These are phyloP conservation scores for Mus minutoides DNA, from an alignment of 2,797 vertebrate species.

Conservation along the genomic window DNA sequence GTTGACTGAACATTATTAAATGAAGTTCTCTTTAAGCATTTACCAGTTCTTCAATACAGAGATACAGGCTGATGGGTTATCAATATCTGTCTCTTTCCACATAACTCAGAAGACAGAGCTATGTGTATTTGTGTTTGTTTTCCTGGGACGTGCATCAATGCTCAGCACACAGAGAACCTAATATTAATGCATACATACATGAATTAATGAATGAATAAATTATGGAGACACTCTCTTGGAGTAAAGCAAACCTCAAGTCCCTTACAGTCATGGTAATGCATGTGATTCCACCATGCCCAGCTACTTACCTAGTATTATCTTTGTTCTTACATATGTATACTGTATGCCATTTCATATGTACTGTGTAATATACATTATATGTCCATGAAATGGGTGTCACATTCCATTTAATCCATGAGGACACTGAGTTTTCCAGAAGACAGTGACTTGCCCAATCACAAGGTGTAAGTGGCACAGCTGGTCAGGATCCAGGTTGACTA, in stretches of 20 bases:
- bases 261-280: neutral
- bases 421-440: neutral
- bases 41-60: neutral
- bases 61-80: neutral
- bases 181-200: neutral
- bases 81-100: neutral
- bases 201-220: neutral
- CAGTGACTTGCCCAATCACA: fast-evolving
- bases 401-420: neutral
- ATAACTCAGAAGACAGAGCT: neutral
- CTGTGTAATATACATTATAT: neutral
- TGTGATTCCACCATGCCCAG: neutral
- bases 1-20: neutral
- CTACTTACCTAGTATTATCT: neutral
- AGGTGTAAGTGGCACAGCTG: neutral
- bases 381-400: neutral
- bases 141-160: neutral
- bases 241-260: too few relatives aligned
- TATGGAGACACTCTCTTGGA: neutral
- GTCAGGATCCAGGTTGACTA: neutral
- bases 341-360: neutral
- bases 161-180: fast-evolving
- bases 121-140: fast-evolving
- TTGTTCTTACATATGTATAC: neutral
- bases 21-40: too few relatives aligned